Evolutionary conservation across 2,113 vertebrate genomes (phyloP).

Genomic region (Ornithorhynchus anatinus): DNA sequence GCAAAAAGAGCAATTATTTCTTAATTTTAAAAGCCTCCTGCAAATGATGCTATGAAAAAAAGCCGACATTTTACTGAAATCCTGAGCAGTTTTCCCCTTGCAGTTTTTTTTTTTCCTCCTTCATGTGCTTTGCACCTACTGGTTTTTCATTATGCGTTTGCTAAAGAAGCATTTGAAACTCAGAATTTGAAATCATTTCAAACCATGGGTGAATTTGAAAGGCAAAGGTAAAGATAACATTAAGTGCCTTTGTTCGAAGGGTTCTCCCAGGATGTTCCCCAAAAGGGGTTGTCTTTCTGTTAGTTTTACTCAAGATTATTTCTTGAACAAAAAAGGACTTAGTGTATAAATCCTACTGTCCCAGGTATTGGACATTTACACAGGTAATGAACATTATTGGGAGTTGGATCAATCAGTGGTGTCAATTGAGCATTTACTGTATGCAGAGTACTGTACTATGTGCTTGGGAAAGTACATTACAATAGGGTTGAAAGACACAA

Average conservation of each 20-base stretch:
- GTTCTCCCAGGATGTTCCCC: not conserved
- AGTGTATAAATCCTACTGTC: constrained; percentile 3
- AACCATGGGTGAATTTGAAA: not conserved
- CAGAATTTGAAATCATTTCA: not conserved
- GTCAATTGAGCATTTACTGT: too few relatives aligned
- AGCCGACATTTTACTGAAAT: not conserved
- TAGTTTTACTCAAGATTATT: not conserved
- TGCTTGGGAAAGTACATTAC: too few relatives aligned
- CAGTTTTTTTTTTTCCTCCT: too few relatives aligned
- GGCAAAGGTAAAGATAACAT: not conserved
- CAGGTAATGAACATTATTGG: not conserved
- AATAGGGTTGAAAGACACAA: too few relatives aligned
- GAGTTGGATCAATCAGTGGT: not conserved
- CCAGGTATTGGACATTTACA: not conserved
- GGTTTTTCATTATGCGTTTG: not conserved
- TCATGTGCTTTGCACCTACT: too few relatives aligned
- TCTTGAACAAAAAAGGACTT: constrained; percentile 23
- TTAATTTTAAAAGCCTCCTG: not conserved
- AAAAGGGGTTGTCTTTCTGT: not conserved
- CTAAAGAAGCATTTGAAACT: not conserved
- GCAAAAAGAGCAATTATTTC: constrained; percentile 8
- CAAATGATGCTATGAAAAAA: not conserved
- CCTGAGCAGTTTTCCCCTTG: not conserved
- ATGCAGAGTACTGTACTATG: too few relatives aligned
- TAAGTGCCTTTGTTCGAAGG: not conserved